Base-by-base conservation (phyloP, 2,113 vertebrate genomes). In the Cynocephalus volans region DNA sequence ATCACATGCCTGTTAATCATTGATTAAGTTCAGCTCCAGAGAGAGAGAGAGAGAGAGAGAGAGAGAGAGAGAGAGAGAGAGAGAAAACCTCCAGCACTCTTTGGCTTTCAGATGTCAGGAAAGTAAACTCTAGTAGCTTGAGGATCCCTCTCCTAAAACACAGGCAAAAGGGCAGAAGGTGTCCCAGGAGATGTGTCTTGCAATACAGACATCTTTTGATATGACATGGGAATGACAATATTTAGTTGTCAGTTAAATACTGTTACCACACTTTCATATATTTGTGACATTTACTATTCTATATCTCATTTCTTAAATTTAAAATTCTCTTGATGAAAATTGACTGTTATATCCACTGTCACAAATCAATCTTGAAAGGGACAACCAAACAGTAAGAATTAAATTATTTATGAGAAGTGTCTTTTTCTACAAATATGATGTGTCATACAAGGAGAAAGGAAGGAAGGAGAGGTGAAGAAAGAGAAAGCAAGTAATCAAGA, bases 401-500 rank as follows among this genome's bases (percentile, higher is more conserved):
- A 62, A 19, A 2, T 69, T 95, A 62, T 73, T 73, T 84, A 70
- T 76, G 14, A 83, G 24, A 89, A n/a, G 2, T 54, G 3, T 36
- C 2, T 70, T 79, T 56, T 82, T 1, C 26, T 87, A 54, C 28
- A 81, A 80, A 73, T 77, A 72, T 8, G 76, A 23, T 41, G 15
- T 67, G 60, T 48, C 52, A 21, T 54, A 54, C n/a, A 84, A 70
- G 13, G 56, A 80, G 54, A 23, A 26, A 23, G 48, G 5, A 41
- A 23, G 48, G 5, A 41, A 56, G 2, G 4, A 73, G 19, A 21
- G 17, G 14, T 33, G 21, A 41, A 48, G 36, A 50, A 54, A 54
- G 31, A 8, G 13, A 28, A 10, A 24, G 1, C 5, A 31, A 1
- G 17, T 5, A 24, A 15, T 6, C 31, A 17, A 12, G 4, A 18